Base-by-base conservation (phyloP, 2,888 invertebrate species). In the Stenichneumon culpator region DNA sequence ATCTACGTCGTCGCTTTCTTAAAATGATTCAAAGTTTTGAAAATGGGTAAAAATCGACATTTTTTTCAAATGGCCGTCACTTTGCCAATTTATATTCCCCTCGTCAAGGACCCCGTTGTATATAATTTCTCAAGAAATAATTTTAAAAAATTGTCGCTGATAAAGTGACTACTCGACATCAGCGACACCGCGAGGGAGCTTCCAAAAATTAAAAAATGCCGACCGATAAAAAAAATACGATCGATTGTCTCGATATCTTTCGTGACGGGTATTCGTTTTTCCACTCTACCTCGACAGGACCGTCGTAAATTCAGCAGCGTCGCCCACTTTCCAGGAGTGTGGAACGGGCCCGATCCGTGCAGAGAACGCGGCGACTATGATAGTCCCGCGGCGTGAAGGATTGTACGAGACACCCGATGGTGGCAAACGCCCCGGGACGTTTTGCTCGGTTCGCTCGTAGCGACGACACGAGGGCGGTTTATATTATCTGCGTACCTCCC, bases 361-460 rank as follows among this genome's bases (percentile, higher is more conserved):
- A 16, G 28, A 68, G 67, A 16, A 28, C 54, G 7, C 11, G 77
- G 14, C 39, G n/a, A 36, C 16, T n/a, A 65, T 32, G 68, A 68
- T 54, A n/a, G 25, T 54, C 36, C 22, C 44, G 36, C 36, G 3
- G 36, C 36, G 32, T 11, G 67, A 19, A 32, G 68, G 25, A 54
- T 67, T 39, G 67, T 14, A 19, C 50, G 32, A 65, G 36, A 75
- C 50, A 75, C 44, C 52, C 75, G 19, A 67, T 25, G 75, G 52
- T 75, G 75, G 32, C 36, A 67, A 67, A 36, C 50, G 75, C 75
- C 67, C 25, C 52, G 67, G 67, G 52, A 75, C 77, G 32, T 68
- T 77, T 68, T 68, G 67, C 68, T 39, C 36, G 25, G 54, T 19
- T 47, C 67, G 19, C 57, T n/a, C 39, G 57, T 72, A 28, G 39